Evolutionary conservation across 2,113 vertebrate species (phyloP).

Genomic region (Burhinus bistriatus): DNA sequence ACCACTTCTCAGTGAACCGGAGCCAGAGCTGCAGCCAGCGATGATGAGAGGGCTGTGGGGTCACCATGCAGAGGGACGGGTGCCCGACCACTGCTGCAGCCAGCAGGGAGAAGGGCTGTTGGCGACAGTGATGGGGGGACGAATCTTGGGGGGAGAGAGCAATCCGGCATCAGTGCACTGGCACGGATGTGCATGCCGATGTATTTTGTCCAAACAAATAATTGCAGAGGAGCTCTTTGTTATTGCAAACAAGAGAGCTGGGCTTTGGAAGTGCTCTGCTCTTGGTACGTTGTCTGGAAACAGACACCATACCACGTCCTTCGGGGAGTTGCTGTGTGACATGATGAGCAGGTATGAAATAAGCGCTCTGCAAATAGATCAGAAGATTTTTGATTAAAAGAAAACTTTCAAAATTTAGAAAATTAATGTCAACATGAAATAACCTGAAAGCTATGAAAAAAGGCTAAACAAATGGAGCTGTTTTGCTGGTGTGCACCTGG

Average conservation of each 20-base stretch:
- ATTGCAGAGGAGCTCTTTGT: neutral
- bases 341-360: neutral
- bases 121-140: neutral
- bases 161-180: neutral
- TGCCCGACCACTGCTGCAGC: neutral
- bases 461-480: neutral
- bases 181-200: rapidly evolving
- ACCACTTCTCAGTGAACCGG: neutral
- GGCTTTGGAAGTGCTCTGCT: neutral
- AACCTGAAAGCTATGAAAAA: neutral
- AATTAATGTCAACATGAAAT: neutral
- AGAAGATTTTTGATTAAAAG: neutral
- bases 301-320: neutral
- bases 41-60: neutral
- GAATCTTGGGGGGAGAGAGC: too few relatives aligned
- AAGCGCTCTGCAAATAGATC: neutral
- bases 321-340: neutral
- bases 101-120: neutral
- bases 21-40: neutral
- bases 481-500: neutral
- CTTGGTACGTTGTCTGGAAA: neutral
- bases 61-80: neutral
- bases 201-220: neutral
- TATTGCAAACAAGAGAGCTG: neutral
- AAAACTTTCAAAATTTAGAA: neutral